These are phyloP conservation scores for Aphyosemion australe DNA, from an alignment of 2,113 vertebrate genomes.

Conservation along the genomic window DNA sequence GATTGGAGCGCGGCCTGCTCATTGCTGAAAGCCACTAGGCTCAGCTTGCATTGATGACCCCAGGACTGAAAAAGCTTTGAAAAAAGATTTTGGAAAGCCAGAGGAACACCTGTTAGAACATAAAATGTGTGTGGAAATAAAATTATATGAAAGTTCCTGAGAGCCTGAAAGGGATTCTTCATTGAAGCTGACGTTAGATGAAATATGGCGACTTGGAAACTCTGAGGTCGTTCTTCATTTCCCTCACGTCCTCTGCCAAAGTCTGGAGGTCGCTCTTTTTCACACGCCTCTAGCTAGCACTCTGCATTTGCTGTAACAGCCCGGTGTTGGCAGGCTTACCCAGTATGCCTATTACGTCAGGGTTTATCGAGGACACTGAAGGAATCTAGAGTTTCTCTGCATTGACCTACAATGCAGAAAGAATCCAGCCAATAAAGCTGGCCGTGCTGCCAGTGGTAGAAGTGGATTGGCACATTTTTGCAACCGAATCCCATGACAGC, in stretches of 20 bases:
- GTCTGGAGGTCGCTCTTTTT: slow-evolving; percentile 31
- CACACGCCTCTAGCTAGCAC: slow-evolving; percentile 7
- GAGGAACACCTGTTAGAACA: slow-evolving; percentile 29
- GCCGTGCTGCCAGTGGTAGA: slow-evolving; percentile 2
- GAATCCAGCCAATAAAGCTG: slow-evolving; percentile 16
- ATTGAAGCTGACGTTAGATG: slow-evolving; percentile 49
- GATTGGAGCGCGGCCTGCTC: slow-evolving; percentile 18
- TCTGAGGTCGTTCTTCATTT: slow-evolving; percentile 48
- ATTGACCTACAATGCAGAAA: slow-evolving; percentile 36
- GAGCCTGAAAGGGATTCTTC: slow-evolving; percentile 15
- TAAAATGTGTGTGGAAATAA: slow-evolving; percentile 5
- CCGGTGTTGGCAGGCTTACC: slow-evolving; percentile 32
- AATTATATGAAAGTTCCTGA: slow-evolving; percentile 14
- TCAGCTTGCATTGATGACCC: slow-evolving; percentile 2
- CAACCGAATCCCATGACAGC: slow-evolving; percentile 58
- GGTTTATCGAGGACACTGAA: slow-evolving; percentile 48
- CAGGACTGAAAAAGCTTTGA: not conserved
- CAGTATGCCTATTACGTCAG: slow-evolving; percentile 7
- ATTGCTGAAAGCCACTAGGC: not conserved
- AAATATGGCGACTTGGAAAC: slow-evolving; percentile 44
- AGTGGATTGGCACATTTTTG: slow-evolving; percentile 56
- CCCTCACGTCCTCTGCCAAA: slow-evolving; percentile 25
- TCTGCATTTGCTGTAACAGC: slow-evolving; percentile 25
- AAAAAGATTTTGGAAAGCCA: not conserved
- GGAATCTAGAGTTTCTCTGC: slow-evolving; percentile 30